These are phyloP conservation scores for Apteryx mantelli DNA, from an alignment of 2,113 vertebrate species.

Conservation along the genomic window DNA sequence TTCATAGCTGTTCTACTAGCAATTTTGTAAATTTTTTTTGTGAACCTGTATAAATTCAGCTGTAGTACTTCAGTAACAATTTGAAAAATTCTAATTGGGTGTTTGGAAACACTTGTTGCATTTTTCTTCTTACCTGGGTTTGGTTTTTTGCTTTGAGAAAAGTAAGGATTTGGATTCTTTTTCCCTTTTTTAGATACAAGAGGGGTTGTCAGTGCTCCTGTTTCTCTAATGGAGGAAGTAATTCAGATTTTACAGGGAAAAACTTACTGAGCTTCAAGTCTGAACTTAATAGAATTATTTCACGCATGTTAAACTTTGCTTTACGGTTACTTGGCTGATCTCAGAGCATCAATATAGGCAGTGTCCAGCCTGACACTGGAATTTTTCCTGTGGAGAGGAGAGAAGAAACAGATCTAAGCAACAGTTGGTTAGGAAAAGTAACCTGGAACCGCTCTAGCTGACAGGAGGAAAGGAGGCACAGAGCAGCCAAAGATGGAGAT, in stretches of 20 bases:
- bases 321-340: too few species aligned
- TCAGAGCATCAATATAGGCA: too few species aligned
- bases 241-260: background rate
- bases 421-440: background rate
- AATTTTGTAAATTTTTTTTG: background rate
- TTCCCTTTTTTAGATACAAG: background rate
- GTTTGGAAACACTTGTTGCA: background rate
- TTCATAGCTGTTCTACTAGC: background rate
- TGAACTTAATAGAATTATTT: background rate
- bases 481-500: background rate
- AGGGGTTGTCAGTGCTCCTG: background rate
- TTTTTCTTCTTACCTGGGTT: background rate
- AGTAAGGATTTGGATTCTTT: background rate
- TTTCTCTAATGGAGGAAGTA: background rate
- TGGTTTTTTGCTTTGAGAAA: background rate
- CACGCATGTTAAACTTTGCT: too few species aligned
- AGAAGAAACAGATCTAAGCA: background rate
- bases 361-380: background rate
- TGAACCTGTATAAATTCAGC: background rate
- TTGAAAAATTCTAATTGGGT: background rate
- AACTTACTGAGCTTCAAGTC: rapidly evolving
- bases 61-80: background rate
- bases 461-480: background rate
- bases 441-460: background rate
- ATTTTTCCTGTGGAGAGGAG: background rate